Conservation (phyloP, 2,888 invertebrate species). For the Phengaris arion region DNA sequence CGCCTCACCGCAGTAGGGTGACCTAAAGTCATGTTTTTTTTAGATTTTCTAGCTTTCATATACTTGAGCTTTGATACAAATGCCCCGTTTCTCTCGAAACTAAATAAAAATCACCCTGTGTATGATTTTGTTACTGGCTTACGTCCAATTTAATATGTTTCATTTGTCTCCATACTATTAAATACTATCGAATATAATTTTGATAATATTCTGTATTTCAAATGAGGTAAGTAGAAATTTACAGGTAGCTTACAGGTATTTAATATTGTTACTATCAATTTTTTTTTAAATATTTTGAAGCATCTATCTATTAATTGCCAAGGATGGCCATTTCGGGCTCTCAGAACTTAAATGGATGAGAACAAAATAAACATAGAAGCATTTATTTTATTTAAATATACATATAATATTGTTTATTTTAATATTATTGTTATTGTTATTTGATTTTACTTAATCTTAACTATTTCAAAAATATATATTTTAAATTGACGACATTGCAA, state of each 20-base stretch:
- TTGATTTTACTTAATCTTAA: background rate
- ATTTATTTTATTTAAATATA: slow-evolving; percentile 16
- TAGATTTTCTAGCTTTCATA: too few relatives aligned
- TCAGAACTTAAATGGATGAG: background rate
- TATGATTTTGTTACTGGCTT: background rate
- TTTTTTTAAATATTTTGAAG: background rate
- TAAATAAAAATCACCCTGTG: too few relatives aligned
- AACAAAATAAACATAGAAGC: background rate
- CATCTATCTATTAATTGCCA: background rate
- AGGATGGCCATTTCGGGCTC: background rate
- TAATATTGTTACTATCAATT: background rate
- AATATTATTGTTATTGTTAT: background rate
- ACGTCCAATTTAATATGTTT: background rate
- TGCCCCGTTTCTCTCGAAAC: too few relatives aligned
- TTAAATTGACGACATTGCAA: background rate
- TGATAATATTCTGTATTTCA: background rate
- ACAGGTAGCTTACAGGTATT: background rate
- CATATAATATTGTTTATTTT: background rate
- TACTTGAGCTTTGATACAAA: too few relatives aligned
- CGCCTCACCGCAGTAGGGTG: too few relatives aligned
- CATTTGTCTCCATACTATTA: background rate
- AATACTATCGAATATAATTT: background rate
- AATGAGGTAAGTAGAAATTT: background rate
- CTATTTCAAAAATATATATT: background rate
- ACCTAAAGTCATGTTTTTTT: too few relatives aligned